Evolutionary conservation across 2,113 vertebrate genomes (phyloP).

Genomic region (Promerops cafer): DNA sequence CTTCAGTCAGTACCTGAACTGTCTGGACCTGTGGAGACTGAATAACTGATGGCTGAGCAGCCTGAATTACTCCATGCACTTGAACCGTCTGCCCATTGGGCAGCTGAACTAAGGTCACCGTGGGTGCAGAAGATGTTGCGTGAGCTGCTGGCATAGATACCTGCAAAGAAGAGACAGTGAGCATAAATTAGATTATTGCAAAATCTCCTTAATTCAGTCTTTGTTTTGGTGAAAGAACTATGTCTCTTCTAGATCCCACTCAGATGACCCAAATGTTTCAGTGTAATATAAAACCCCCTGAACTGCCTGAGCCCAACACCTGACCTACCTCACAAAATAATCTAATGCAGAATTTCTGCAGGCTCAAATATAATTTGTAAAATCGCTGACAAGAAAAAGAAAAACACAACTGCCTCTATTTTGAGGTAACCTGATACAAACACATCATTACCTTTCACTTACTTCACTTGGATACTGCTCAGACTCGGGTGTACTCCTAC

Average conservation of each 20-base stretch:
- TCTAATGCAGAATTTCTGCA: slow-evolving; percentile 2
- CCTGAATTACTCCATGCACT: slow-evolving; percentile 97
- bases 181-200: background rate
- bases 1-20: slow-evolving; percentile 84
- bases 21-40: slow-evolving; percentile 97
- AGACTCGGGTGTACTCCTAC: slow-evolving; percentile 15
- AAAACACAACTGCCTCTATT: background rate
- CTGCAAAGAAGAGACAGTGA: slow-evolving; percentile 64
- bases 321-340: slow-evolving; percentile 36
- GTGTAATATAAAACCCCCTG: background rate
- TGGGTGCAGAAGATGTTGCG: slow-evolving; percentile 84
- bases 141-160: slow-evolving; percentile 91
- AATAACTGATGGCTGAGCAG: slow-evolving; percentile 96
- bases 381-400: background rate
- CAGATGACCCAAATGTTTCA: background rate
- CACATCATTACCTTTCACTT: background rate
- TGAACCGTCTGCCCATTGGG: slow-evolving; percentile 98
- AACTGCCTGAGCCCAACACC: background rate
- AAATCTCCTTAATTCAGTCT: background rate
- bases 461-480: background rate
- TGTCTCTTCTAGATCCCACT: background rate
- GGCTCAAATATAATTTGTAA: background rate
- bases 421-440: background rate
- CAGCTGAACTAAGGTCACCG: slow-evolving; percentile 94
- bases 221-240: background rate